Percentiles rank a stretch among this genome's conserved stretches.
These are phyloP conservation scores for Sinocyclocheilus rhinocerous DNA, from an alignment of 2,113 vertebrate genomes.

Conservation along the genomic window DNA sequence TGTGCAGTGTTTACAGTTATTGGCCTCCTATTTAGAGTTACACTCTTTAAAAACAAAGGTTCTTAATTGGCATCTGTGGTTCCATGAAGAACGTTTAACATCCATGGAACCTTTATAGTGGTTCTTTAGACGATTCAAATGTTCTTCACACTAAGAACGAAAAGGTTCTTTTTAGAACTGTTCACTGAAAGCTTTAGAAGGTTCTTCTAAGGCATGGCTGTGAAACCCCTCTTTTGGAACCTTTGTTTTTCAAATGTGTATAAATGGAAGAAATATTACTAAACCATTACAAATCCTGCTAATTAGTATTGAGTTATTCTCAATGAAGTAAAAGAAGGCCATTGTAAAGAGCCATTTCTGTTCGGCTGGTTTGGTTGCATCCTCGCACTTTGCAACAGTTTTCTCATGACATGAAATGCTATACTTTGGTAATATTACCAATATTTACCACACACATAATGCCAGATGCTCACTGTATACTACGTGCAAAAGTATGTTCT, in stretches of 20 bases:
- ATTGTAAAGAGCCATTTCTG: background rate
- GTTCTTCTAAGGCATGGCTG: background rate
- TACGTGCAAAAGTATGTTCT: constrained; percentile 18
- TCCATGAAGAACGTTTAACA: background rate
- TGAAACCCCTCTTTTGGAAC: background rate
- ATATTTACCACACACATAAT: constrained; percentile 9
- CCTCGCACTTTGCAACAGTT: constrained; percentile 14
- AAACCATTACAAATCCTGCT: constrained; percentile 1
- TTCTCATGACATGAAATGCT: background rate
- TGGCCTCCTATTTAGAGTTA: background rate
- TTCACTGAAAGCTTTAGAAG: background rate
- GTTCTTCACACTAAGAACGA: background rate
- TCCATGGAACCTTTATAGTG: background rate
- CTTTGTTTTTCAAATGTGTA: background rate
- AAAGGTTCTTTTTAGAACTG: background rate
- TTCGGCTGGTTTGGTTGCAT: constrained; percentile 1
- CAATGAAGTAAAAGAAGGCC: background rate
- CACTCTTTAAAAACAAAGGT: too few species aligned
- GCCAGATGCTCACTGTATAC: background rate
- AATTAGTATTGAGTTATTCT: background rate
- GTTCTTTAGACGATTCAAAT: background rate
- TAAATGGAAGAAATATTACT: background rate
- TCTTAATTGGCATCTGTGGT: background rate
- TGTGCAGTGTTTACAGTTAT: background rate
- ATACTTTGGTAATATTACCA: background rate